Base-by-base conservation (phyloP, 2,113 vertebrate species). In the Ailuropoda melanoleuca region DNA sequence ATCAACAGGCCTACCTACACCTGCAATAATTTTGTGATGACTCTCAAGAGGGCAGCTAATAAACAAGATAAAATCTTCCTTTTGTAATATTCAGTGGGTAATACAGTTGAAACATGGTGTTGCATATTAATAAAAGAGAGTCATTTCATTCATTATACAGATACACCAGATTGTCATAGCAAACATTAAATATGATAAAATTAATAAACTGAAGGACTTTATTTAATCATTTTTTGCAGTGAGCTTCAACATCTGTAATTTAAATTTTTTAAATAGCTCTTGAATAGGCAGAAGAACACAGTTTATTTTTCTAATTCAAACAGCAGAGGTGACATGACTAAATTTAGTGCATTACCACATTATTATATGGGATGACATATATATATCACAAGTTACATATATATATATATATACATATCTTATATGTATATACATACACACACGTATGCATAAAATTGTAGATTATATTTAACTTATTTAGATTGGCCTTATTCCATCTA, bases 41-140 rank as follows among this genome's bases (percentile, higher is more conserved):
- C 96, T 70, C 90, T 97, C 83, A 97, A 98, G 34, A 96, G 53
- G 95, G 95, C 95, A 97, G 97, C 97, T 98, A 98, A 98, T 98
- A 98, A 97, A 97, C 95, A 96, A 98, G 95, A 96, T 97, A 98
- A 98, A 90, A 95, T 97, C 97, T 97, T 96, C 93, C 95, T 98
- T 97, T 95, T 97, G 92, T 98, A 98, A 98, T 93, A 90, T 96
- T 97, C 93, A 95, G 37, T 78, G 80, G 97, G 96, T 97, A 97
- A 92, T 97, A 98, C 83, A 97, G 98, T 98, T 98, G 98, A 97
- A 98, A 98, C 95, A 98, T 96, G 78, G 92, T 96, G 82, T 96
- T 96, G 95, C 77, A 80, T 96, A 98, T 97, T 98, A 97, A 96
- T 98, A 98, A 97, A 98, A 88, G 14, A 93, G 55, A 85, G 82